Percentiles rank a stretch among this genome's conserved stretches.
These are phyloP conservation scores for Gymnosoma rotundatum DNA, from an alignment of 2,888 invertebrate species.

Conservation along the genomic window DNA sequence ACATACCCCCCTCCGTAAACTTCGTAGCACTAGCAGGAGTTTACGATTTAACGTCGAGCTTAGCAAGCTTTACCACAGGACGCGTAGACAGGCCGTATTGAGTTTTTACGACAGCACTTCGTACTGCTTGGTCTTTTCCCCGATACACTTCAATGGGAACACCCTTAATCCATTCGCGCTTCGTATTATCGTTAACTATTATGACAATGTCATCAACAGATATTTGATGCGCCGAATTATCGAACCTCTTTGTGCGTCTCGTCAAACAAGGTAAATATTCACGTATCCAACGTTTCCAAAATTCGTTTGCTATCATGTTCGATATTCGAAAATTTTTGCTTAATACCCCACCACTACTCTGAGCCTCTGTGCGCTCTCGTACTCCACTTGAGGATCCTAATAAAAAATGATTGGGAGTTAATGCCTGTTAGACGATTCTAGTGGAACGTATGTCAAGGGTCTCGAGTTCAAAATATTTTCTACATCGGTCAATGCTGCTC, in stretches of 20 bases:
- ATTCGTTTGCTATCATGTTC: slow-evolving; percentile 52
- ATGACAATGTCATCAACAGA: slow-evolving; percentile 57
- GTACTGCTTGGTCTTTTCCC: slow-evolving; percentile 52
- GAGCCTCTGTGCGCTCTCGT: background rate
- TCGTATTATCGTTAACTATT: slow-evolving; percentile 61
- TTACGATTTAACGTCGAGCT: slow-evolving; percentile 54
- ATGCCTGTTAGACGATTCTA: slow-evolving; percentile 37
- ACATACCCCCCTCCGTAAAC: slow-evolving; percentile 51
- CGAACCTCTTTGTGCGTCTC: slow-evolving; percentile 52
- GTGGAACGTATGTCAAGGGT: slow-evolving; percentile 52
- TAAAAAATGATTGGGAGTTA: slow-evolving; percentile 42
- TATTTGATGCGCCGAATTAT: slow-evolving; percentile 22
- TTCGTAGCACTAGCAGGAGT: slow-evolving; percentile 20
- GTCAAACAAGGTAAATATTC: slow-evolving; percentile 58
- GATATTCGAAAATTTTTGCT: background rate
- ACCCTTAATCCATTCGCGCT: slow-evolving; percentile 40
- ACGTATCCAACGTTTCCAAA: slow-evolving; percentile 62
- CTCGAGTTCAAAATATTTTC: slow-evolving; percentile 48
- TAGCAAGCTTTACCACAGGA: slow-evolving; percentile 53
- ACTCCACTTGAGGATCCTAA: slow-evolving; percentile 41
- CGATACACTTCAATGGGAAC: slow-evolving; percentile 44
- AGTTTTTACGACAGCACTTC: slow-evolving; percentile 62
- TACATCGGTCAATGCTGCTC: slow-evolving; percentile 50
- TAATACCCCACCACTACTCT: background rate
- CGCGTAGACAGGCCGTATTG: slow-evolving; percentile 19